Conservation (phyloP, 2,888 invertebrate genomes). For the Dryococelus australis region DNA sequence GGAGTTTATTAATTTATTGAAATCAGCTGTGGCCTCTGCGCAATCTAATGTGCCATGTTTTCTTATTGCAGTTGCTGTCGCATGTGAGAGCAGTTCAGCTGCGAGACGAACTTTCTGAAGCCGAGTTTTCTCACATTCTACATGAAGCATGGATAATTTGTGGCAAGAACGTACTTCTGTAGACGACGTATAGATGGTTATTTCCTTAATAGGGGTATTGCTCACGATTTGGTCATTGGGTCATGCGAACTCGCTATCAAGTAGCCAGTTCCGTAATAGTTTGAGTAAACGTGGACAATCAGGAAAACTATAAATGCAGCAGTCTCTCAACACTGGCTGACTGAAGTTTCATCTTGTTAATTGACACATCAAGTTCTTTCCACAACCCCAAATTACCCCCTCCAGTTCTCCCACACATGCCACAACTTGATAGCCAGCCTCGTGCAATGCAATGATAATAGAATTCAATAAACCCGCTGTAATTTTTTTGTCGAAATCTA, state of each 20-base stretch:
- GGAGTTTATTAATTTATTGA: too few relatives aligned
- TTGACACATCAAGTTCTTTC: slow-evolving; percentile 47
- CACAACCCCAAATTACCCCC: slow-evolving; percentile 50
- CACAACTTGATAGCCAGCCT: not conserved
- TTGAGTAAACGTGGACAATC: slow-evolving; percentile 34
- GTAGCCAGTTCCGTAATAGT: too few relatives aligned
- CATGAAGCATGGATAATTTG: not conserved
- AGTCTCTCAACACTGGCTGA: slow-evolving; percentile 48
- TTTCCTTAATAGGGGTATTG: not conserved
- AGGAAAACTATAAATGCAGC: slow-evolving; percentile 48
- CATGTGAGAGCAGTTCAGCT: not conserved
- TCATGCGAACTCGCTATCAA: slow-evolving; percentile 51
- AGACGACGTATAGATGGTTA: not conserved
- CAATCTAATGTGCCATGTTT: too few relatives aligned
- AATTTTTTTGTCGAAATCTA: slow-evolving; percentile 52
- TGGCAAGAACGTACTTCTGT: slow-evolving; percentile 12
- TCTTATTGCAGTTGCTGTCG: too few relatives aligned
- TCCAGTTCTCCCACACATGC: slow-evolving; percentile 46
- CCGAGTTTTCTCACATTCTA: not conserved
- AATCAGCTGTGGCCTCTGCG: too few relatives aligned
- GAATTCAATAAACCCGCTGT: slow-evolving; percentile 48
- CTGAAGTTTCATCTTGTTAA: slow-evolving; percentile 46
- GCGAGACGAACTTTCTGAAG: slow-evolving; percentile 26
- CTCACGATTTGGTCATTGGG: not conserved
- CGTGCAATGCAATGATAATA: slow-evolving; percentile 42